phyloP scores from a whole-genome alignment of 2,888 invertebrate species.

The Allolobophora icterica region DNA sequence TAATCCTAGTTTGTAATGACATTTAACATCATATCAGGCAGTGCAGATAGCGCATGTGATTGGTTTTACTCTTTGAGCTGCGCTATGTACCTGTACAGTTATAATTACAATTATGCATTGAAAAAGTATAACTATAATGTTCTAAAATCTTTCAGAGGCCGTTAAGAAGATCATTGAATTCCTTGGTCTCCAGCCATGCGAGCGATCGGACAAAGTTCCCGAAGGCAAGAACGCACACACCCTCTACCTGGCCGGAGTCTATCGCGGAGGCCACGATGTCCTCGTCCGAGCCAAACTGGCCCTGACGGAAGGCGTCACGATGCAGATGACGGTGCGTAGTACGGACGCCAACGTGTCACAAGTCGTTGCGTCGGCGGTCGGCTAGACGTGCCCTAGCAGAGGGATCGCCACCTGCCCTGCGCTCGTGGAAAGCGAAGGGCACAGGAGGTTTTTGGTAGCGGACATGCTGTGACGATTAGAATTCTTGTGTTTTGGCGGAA shows the following conservation, averaged over 20 bases:
- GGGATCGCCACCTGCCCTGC: background rate
- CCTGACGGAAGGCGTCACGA: conserved; percentile 73
- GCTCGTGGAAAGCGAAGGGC: background rate
- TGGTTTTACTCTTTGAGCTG: too few species aligned
- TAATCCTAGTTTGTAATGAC: too few species aligned
- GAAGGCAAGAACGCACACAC: conserved; percentile 83
- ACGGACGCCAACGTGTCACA: conserved; percentile 85
- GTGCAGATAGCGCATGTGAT: too few species aligned
- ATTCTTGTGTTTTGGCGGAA: background rate
- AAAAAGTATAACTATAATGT: background rate
- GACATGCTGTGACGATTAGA: background rate
- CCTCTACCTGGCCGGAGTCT: conserved; percentile 82
- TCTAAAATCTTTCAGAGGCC: conserved; percentile 69
- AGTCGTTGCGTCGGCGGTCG: conserved; percentile 71
- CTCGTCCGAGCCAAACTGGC: conserved; percentile 81
- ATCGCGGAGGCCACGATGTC: conserved; percentile 88
- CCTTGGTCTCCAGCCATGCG: conserved; percentile 83
- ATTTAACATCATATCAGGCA: too few species aligned
- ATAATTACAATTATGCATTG: background rate
- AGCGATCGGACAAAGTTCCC: conserved; percentile 81
- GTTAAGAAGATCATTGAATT: conserved; percentile 82
- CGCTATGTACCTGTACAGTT: too few species aligned
- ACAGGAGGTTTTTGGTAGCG: background rate
- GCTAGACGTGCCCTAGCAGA: background rate
- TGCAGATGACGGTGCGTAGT: conserved; percentile 89